Percentiles rank a stretch among this genome's conserved stretches.
These are phyloP conservation scores for Ooceraea biroi DNA, from an alignment of 1,140 invertebrate genomes.

Conservation along the genomic window DNA sequence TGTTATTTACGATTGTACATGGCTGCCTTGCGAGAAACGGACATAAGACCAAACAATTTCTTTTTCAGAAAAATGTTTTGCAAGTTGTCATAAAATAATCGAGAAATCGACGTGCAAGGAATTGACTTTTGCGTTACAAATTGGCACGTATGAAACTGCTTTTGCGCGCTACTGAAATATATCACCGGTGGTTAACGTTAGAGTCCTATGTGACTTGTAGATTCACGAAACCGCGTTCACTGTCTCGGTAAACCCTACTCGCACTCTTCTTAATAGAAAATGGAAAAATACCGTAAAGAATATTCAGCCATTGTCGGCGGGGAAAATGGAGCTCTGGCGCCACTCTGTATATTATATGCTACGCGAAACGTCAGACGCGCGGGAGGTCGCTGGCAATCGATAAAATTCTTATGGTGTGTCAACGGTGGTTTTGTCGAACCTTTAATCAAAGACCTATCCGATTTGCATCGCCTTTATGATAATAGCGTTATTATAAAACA, in stretches of 20 bases:
- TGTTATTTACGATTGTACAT: neutral
- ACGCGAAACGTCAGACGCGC: conserved; percentile 29
- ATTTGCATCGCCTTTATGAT: neutral
- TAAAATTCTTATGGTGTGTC: conserved; percentile 60
- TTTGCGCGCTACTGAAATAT: neutral
- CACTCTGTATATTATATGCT: conserved; percentile 29
- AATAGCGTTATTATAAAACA: neutral
- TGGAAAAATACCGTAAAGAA: conserved; percentile 53
- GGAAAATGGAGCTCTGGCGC: conserved; percentile 27
- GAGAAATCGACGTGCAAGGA: neutral
- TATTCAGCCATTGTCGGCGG: conserved; percentile 52
- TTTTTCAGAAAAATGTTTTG: neutral
- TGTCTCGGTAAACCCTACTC: neutral
- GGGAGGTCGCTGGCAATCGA: conserved; percentile 45
- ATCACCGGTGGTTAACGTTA: neutral
- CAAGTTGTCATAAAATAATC: too few species aligned
- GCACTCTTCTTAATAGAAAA: conserved; percentile 34
- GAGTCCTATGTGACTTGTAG: conserved; percentile 17
- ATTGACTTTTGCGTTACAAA: neutral
- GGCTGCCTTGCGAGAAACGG: neutral
- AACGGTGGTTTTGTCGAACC: conserved; percentile 34
- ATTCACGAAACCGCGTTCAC: neutral
- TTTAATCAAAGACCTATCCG: conserved; percentile 5
- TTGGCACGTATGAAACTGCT: neutral
- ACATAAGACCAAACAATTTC: neutral